phyloP scores from a whole-genome alignment of 2,888 invertebrate species.

The Oithona nana region DNA sequence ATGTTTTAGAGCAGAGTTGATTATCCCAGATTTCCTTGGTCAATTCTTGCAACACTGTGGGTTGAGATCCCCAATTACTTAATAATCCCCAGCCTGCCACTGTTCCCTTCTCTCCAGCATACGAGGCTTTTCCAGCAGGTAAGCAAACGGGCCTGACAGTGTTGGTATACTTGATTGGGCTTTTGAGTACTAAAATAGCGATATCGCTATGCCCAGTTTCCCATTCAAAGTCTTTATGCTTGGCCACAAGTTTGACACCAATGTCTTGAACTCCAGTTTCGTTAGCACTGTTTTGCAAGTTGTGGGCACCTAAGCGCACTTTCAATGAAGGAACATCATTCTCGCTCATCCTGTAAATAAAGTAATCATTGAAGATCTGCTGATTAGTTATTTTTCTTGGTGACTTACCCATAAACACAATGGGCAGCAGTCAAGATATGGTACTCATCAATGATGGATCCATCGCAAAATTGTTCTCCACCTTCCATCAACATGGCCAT shows the following conservation, averaged over 20 bases:
- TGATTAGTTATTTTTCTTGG: no score
- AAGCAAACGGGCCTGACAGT: conserved; percentile 58
- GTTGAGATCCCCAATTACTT: conserved; percentile 32
- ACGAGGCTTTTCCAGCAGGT: conserved; percentile 35
- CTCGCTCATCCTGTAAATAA: not conserved
- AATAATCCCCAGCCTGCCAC: conserved; percentile 77
- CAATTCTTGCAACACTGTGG: conserved; percentile 17
- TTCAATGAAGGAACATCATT: not conserved
- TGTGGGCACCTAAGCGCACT: not conserved
- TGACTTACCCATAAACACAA: conserved; percentile 63
- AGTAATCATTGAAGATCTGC: not conserved
- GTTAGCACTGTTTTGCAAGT: not conserved
- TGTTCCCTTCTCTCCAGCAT: conserved; percentile 37
- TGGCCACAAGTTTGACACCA: not conserved
- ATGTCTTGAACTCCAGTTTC: not conserved
- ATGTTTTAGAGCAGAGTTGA: conserved; percentile 20
- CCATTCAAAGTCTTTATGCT: not conserved
- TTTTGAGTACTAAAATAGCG: conserved; percentile 54
- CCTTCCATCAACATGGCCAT: conserved; percentile 54
- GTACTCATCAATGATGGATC: conserved; percentile 54
- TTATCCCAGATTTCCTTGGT: conserved; percentile 21
- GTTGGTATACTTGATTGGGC: conserved; percentile 40
- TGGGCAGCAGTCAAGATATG: conserved; percentile 70
- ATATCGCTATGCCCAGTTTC: conserved; percentile 51
- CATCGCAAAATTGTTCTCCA: conserved; percentile 70